Conservation (phyloP, 2,113 vertebrate genomes). For the Pollachius pollachius region DNA sequence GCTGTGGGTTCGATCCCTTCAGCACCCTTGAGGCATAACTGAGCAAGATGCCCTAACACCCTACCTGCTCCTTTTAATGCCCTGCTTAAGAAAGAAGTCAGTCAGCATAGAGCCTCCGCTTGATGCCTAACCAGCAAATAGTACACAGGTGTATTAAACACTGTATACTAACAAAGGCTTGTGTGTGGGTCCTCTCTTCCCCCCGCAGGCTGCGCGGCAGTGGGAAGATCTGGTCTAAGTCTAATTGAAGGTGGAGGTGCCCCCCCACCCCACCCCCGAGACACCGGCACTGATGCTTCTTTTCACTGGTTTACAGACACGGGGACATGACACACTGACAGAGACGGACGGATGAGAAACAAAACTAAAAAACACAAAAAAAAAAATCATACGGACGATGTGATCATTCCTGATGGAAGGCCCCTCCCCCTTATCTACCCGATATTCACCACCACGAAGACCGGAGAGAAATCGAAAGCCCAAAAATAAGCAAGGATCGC, state of each 20-base stretch:
- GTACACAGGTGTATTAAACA: neutral
- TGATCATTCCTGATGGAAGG: neutral
- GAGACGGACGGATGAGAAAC: slow-evolving; percentile 33
- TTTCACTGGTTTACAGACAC: slow-evolving; percentile 37
- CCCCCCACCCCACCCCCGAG: slow-evolving; percentile 6
- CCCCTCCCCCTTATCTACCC: too few species aligned
- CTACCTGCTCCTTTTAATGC: too few species aligned
- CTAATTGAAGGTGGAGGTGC: slow-evolving; percentile 77
- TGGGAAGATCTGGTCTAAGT: slow-evolving; percentile 98
- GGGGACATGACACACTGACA: slow-evolving; percentile 18
- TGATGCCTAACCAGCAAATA: too few species aligned
- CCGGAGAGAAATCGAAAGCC: too few species aligned
- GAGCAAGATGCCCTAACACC: too few species aligned
- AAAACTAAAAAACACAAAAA: slow-evolving; percentile 13
- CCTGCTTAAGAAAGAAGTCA: too few species aligned
- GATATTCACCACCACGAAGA: too few species aligned
- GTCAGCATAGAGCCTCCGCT: too few species aligned
- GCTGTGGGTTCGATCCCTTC: too few species aligned
- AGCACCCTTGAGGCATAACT: too few species aligned
- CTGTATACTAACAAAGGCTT: neutral
- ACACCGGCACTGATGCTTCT: slow-evolving; percentile 41
- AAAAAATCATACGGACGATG: slow-evolving; percentile 29
- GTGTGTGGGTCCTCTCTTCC: neutral
- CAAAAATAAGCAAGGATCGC: too few species aligned
- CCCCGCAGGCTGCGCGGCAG: slow-evolving; percentile 88